phyloP scores from a whole-genome alignment of 2,888 invertebrate species.

The Tiliacea aurago region DNA sequence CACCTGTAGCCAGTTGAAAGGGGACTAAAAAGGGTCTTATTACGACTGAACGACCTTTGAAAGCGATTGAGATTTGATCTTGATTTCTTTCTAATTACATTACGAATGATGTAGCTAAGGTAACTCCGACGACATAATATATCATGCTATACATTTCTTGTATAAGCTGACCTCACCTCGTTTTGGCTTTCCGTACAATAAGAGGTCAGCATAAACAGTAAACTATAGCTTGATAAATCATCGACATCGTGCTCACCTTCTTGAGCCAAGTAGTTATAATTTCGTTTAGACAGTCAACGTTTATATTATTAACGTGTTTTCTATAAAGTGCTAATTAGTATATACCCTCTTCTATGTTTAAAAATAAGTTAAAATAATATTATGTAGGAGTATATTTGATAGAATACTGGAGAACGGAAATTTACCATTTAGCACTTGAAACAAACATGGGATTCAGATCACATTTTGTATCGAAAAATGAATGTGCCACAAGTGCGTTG shows the following conservation, averaged over 20 bases:
- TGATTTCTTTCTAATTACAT: constrained; percentile 8
- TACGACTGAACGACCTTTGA: not conserved
- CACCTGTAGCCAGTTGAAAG: not conserved
- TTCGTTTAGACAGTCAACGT: not conserved
- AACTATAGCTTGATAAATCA: not conserved
- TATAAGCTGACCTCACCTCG: not conserved
- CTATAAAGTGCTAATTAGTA: constrained; percentile 18
- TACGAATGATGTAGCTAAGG: not conserved
- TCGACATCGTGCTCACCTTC: not conserved
- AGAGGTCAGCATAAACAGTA: constrained; percentile 9
- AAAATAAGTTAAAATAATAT: constrained; percentile 1
- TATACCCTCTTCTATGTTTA: constrained; percentile 16
- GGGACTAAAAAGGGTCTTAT: not conserved
- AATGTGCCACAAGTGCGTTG: not conserved
- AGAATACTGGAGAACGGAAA: constrained; percentile 19
- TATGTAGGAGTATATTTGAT: constrained; percentile 13
- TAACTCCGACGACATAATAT: not conserved
- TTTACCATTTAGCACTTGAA: constrained; percentile 5
- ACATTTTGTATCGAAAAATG: not conserved
- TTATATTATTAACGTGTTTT: constrained; percentile 15
- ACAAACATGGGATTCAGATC: not conserved
- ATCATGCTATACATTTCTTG: not conserved
- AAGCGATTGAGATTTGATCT: not conserved
- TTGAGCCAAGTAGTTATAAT: not conserved
- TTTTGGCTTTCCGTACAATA: not conserved